Conservation (phyloP, 2,797 vertebrate species). For the Rhinichthys osculus region DNA sequence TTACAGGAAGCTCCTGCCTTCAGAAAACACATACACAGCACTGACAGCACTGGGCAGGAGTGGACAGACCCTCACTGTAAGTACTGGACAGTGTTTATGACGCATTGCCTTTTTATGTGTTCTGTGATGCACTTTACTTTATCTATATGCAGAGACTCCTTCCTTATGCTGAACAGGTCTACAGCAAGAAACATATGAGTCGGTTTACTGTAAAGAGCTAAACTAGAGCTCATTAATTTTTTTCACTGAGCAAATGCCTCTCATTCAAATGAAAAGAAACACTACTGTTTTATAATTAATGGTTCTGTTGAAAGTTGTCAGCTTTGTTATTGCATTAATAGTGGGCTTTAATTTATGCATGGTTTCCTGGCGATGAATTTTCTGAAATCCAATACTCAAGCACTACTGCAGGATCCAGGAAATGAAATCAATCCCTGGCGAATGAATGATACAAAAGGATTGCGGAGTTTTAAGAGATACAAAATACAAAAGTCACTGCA, state of each 20-base stretch:
- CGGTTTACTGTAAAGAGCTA: background rate
- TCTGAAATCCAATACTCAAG: background rate
- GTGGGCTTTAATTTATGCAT: conserved; percentile 19
- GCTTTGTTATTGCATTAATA: background rate
- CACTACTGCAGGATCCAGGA: background rate
- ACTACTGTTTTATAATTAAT: background rate
- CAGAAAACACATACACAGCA: background rate
- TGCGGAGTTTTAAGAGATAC: background rate
- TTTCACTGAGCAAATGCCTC: background rate
- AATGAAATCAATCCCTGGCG: background rate
- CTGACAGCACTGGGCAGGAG: background rate
- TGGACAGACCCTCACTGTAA: conserved; percentile 11
- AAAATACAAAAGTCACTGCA: too few species aligned
- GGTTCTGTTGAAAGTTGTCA: background rate
- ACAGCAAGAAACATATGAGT: conserved; percentile 1
- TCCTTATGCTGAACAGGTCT: background rate
- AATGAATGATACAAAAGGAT: background rate
- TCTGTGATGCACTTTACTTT: background rate
- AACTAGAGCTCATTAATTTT: background rate
- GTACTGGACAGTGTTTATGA: background rate
- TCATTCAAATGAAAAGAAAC: background rate
- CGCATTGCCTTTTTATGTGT: background rate
- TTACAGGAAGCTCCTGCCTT: conserved; percentile 16
- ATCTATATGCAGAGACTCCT: background rate
- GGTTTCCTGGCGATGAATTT: background rate